Percentiles rank a stretch among this genome's conserved stretches.
Evolutionary conservation across 2,888 invertebrate species (phyloP).

Genomic region (Drosophila algonquin): DNA sequence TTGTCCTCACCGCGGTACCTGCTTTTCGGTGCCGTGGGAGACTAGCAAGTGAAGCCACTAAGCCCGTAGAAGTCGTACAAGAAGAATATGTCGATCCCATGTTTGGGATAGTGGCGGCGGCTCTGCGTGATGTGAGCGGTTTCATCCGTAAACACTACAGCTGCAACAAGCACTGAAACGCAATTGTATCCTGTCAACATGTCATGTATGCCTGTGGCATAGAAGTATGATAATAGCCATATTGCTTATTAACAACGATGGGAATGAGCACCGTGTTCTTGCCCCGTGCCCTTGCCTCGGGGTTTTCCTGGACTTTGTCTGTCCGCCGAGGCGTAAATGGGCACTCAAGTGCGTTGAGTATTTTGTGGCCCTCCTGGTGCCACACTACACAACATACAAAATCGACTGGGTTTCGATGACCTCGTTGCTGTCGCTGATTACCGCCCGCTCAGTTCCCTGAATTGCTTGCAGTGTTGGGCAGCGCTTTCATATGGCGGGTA

Average conservation of each 20-base stretch:
- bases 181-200: neutral
- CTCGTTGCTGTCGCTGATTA: neutral
- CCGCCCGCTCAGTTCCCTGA: neutral
- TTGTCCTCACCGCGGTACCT: neutral
- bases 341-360: conserved; percentile 48
- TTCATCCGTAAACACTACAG: neutral
- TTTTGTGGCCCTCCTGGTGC: neutral
- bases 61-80: too few relatives aligned
- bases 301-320: conserved; percentile 5
- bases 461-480: neutral
- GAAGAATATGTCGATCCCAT: neutral
- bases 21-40: too few relatives aligned
- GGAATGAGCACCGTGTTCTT: neutral
- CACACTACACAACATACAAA: neutral
- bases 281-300: neutral
- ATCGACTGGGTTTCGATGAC: neutral
- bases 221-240: neutral
- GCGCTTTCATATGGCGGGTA: neutral
- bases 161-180: neutral
- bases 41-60: neutral
- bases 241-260: neutral
- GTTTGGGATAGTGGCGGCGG: neutral
- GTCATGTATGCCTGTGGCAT: neutral
- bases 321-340: conserved; percentile 48
- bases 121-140: neutral